Evolutionary conservation across 2,113 vertebrate species (phyloP).

Genomic region (Anguilla rostrata): DNA sequence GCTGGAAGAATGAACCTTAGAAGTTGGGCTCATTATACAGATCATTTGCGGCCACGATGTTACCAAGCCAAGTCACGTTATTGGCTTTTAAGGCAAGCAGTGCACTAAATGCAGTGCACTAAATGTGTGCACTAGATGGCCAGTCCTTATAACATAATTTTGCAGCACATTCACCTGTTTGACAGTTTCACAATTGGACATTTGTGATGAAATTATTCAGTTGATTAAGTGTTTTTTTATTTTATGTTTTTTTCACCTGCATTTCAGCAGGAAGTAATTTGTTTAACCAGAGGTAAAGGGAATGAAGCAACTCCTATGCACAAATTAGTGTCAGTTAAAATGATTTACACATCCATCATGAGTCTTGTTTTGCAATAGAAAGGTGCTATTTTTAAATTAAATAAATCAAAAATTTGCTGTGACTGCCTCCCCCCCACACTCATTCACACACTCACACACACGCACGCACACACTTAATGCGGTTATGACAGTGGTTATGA

Average conservation of each 20-base stretch:
- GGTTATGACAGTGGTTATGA: not conserved
- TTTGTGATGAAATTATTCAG: not conserved
- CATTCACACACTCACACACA: not conserved
- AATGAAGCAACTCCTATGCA: not conserved
- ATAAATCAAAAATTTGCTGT: not conserved
- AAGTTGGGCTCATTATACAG: not conserved
- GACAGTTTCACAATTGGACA: not conserved
- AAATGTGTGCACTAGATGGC: not conserved
- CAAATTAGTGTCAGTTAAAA: not conserved
- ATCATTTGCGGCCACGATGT: not conserved
- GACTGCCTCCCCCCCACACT: not conserved
- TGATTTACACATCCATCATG: not conserved
- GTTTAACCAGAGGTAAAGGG: not conserved
- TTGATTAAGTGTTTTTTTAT: not conserved
- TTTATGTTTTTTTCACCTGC: not conserved
- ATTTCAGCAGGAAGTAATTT: not conserved
- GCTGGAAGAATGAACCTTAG: not conserved
- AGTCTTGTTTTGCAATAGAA: not conserved
- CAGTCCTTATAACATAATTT: too few relatives aligned
- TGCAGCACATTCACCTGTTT: not conserved
- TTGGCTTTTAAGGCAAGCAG: not conserved
- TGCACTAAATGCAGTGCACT: not conserved
- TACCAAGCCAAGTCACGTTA: not conserved
- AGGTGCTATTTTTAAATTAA: not conserved
- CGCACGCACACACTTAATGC: not conserved